These are phyloP conservation scores for Macrophya alboannulata DNA, from an alignment of 2,888 invertebrate species.

Conservation along the genomic window DNA sequence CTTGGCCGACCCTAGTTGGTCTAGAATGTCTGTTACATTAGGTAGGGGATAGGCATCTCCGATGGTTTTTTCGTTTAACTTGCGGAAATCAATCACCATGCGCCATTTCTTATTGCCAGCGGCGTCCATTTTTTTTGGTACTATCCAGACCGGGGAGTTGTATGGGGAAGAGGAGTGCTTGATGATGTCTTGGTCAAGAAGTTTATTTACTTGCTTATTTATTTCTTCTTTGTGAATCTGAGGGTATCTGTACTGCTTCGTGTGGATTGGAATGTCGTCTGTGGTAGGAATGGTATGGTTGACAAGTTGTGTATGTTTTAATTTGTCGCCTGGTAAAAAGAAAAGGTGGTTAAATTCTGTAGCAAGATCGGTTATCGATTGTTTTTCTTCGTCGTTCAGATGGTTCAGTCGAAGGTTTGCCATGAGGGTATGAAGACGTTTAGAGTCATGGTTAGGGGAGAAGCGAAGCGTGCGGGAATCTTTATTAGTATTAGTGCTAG, in stretches of 20 bases:
- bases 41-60: constrained; percentile 74
- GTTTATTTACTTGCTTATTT: constrained; percentile 66
- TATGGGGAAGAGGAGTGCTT: constrained; percentile 62
- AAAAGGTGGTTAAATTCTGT: constrained; percentile 12
- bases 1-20: constrained; percentile 73
- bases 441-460: constrained; percentile 3
- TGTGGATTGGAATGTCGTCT: constrained; percentile 67
- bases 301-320: background rate
- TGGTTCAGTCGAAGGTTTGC: background rate
- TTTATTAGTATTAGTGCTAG: background rate
- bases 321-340: background rate
- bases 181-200: constrained; percentile 70
- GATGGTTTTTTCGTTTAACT: constrained; percentile 74
- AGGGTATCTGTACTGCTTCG: constrained; percentile 75
- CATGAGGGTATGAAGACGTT: background rate
- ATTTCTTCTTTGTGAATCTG: constrained; percentile 72
- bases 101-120: constrained; percentile 52
- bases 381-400: constrained; percentile 9
- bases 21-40: constrained; percentile 73
- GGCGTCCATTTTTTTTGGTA: constrained; percentile 72
- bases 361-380: background rate
- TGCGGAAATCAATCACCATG: constrained; percentile 40
- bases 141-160: constrained; percentile 58
- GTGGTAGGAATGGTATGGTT: constrained; percentile 59
- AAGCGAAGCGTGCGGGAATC: background rate